phyloP scores from a whole-genome alignment of 1,140 invertebrate species.

The Cyphomyrmex costatus region DNA sequence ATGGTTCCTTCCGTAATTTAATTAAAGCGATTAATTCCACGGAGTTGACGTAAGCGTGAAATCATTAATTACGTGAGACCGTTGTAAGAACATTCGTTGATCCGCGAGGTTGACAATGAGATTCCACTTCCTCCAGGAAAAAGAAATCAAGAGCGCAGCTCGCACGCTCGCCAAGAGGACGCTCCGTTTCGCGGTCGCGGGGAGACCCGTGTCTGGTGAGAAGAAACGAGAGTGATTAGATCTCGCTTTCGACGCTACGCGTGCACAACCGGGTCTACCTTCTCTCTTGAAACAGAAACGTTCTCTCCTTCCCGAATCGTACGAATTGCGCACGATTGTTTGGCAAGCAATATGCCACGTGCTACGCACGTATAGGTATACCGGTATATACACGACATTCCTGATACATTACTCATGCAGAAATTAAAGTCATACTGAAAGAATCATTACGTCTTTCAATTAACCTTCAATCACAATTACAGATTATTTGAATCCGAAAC shows the following conservation, averaged over 20 bases:
- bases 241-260: slow-evolving; percentile 51
- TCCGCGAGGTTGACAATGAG: not conserved
- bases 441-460: not conserved
- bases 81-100: not conserved
- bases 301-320: slow-evolving; percentile 42
- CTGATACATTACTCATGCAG: not conserved
- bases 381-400: not conserved
- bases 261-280: not conserved
- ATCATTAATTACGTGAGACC: not conserved
- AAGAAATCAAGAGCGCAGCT: not conserved
- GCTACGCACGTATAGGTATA: slow-evolving; percentile 31
- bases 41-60: not conserved
- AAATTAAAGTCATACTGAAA: too few relatives aligned
- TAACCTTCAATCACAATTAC: not conserved
- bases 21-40: not conserved
- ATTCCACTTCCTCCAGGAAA: slow-evolving; percentile 8
- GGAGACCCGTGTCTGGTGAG: not conserved
- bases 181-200: too few relatives aligned
- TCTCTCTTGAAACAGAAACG: not conserved
- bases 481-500: too few relatives aligned
- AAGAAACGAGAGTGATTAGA: slow-evolving; percentile 58
- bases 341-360: slow-evolving; percentile 36
- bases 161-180: slow-evolving; percentile 3
- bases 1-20: not conserved
- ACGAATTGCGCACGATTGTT: slow-evolving; percentile 35